These are phyloP conservation scores for Timema cristinae DNA, from an alignment of 2,888 invertebrate species.

Conservation along the genomic window DNA sequence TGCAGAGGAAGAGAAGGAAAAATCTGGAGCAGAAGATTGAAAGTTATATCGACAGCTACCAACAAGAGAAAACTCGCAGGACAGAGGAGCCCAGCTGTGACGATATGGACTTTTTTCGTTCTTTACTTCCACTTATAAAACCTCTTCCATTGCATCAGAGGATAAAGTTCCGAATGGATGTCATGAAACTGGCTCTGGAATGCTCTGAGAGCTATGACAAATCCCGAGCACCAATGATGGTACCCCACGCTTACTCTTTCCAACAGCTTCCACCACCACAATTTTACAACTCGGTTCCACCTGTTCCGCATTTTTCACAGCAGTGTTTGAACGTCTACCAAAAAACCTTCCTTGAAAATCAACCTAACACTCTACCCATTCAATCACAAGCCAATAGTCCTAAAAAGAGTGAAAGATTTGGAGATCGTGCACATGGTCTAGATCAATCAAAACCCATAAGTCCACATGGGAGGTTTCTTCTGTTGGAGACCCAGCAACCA, in stretches of 20 bases:
- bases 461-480: background rate
- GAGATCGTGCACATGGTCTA: background rate
- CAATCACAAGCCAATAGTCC: background rate
- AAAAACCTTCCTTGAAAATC: background rate
- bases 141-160: background rate
- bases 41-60: too few relatives aligned
- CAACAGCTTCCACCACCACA: background rate
- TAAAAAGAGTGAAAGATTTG: background rate
- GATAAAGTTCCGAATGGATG: conserved; percentile 12
- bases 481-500: background rate
- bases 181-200: background rate
- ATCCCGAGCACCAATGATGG: background rate
- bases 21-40: too few relatives aligned
- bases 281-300: background rate
- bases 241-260: background rate
- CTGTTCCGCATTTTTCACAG: background rate
- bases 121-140: conserved; percentile 1
- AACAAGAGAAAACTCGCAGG: too few relatives aligned
- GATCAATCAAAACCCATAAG: background rate
- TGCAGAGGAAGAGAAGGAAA: too few relatives aligned
- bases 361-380: background rate
- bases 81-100: background rate
- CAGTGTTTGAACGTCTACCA: background rate
- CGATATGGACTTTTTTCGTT: background rate
- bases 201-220: background rate